Percentiles rank a stretch among this genome's conserved stretches.
Conservation (phyloP, 2,113 vertebrate genomes). For the Indri indri region DNA sequence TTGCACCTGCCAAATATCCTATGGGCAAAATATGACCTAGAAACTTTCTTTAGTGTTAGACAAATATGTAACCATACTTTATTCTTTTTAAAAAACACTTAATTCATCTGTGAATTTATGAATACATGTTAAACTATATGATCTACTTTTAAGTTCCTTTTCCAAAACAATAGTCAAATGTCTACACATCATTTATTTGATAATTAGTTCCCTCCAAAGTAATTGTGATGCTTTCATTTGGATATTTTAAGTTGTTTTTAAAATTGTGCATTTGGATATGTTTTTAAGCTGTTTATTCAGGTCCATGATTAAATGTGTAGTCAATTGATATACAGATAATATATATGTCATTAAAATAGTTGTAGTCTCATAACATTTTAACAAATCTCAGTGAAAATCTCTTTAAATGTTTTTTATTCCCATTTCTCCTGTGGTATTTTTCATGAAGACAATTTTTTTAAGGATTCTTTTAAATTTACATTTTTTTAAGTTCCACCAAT, state of each 20-base stretch:
- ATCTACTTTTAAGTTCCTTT: not conserved
- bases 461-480: not conserved
- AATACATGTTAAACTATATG: not conserved
- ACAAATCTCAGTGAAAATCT: not conserved
- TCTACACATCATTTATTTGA: not conserved
- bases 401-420: not conserved
- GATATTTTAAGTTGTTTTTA: not conserved
- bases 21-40: not conserved
- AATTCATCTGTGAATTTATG: not conserved
- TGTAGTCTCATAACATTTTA: not conserved
- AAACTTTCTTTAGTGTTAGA: not conserved
- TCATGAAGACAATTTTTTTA: not conserved
- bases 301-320: not conserved
- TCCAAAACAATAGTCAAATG: not conserved
- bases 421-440: not conserved
- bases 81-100: not conserved
- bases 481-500: not conserved
- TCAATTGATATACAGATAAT: not conserved
- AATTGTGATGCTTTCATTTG: not conserved
- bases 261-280: not conserved
- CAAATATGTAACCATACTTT: not conserved
- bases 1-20: not conserved
- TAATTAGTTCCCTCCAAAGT: not conserved
- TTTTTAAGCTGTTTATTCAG: not conserved
- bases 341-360: not conserved